phyloP scores from a whole-genome alignment of 2,113 vertebrate genomes.

The Varanus salvator region DNA sequence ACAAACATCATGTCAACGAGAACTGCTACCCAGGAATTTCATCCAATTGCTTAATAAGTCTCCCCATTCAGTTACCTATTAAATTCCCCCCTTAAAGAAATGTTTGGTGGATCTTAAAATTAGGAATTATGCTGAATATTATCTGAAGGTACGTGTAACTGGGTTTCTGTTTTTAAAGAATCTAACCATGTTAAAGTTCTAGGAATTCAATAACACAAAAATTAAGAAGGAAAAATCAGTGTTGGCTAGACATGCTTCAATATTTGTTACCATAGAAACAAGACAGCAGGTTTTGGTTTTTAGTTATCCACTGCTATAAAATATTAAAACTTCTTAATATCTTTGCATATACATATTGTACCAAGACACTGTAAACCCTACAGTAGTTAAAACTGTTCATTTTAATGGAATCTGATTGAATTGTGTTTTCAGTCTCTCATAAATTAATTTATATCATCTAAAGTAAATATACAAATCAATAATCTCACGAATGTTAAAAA shows the following conservation, averaged over 20 bases:
- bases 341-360: constrained; percentile 72
- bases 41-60: constrained; percentile 9
- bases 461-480: background rate
- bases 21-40: constrained; percentile 41
- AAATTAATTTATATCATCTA: constrained; percentile 1
- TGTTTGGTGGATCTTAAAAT: constrained; percentile 68
- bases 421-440: background rate
- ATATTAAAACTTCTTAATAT: constrained; percentile 79
- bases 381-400: constrained; percentile 67
- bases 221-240: constrained; percentile 69
- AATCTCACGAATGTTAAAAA: constrained; percentile 40
- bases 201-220: constrained; percentile 70
- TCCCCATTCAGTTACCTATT: constrained; percentile 39
- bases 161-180: constrained; percentile 59
- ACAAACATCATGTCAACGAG: constrained; percentile 48
- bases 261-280: constrained; percentile 82
- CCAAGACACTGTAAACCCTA: constrained; percentile 61
- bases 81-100: constrained; percentile 59
- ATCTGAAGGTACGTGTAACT: constrained; percentile 65
- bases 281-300: constrained; percentile 75
- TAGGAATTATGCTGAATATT: constrained; percentile 62
- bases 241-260: constrained; percentile 77
- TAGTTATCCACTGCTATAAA: constrained; percentile 78
- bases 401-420: constrained; percentile 61
- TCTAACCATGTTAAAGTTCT: constrained; percentile 70